phyloP scores from a whole-genome alignment of 2,888 invertebrate genomes.

The Tyria jacobaeae region DNA sequence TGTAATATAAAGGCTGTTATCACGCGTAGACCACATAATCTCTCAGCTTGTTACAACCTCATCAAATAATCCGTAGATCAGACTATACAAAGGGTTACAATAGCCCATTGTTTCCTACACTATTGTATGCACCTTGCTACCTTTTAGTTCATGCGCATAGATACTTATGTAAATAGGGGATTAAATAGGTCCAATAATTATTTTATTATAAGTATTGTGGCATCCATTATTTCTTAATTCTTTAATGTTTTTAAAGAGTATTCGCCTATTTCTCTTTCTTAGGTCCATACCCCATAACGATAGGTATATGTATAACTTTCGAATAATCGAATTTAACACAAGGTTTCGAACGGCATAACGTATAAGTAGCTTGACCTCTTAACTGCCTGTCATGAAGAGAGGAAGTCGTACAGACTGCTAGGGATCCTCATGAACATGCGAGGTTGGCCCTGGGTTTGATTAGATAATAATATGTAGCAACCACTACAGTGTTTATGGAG shows the following conservation, averaged over 20 bases:
- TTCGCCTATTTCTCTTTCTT: too few relatives aligned
- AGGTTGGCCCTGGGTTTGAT: slow-evolving; percentile 13
- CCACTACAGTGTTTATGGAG: background rate
- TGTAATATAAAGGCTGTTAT: background rate
- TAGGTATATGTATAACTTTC: background rate
- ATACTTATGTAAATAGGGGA: slow-evolving; percentile 3
- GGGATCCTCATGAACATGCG: slow-evolving; percentile 13
- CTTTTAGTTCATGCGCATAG: slow-evolving; percentile 30
- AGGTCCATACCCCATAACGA: too few relatives aligned
- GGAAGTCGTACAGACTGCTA: slow-evolving; percentile 14
- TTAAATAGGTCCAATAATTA: slow-evolving; percentile 4
- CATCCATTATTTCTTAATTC: background rate
- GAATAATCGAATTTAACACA: background rate
- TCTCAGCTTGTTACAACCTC: slow-evolving; percentile 14
- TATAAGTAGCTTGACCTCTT: background rate
- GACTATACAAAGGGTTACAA: slow-evolving; percentile 61
- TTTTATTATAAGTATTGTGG: background rate
- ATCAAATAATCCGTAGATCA: slow-evolving; percentile 38
- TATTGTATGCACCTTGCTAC: slow-evolving; percentile 58
- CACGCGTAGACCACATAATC: slow-evolving; percentile 16
- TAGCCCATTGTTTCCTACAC: slow-evolving; percentile 65
- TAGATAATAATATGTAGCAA: slow-evolving; percentile 14
- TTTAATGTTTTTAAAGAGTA: too few relatives aligned
- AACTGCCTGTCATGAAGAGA: background rate
- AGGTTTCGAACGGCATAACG: background rate